phyloP scores from a whole-genome alignment of 2,888 invertebrate genomes.

The Venusia cambrica region DNA sequence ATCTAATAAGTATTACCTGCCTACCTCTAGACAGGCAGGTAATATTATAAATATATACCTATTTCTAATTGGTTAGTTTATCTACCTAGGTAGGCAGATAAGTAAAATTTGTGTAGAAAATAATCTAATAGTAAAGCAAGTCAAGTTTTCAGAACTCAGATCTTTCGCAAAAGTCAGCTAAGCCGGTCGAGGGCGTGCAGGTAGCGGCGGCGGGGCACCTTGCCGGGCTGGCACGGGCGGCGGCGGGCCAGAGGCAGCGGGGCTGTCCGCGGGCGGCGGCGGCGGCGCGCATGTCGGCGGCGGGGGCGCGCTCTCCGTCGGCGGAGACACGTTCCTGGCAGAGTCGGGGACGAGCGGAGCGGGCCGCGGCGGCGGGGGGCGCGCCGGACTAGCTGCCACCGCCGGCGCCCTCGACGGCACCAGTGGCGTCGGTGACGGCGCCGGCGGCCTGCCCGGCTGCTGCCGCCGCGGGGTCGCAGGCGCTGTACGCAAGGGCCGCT shows the following conservation, averaged over 20 bases:
- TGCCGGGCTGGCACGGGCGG: constrained; percentile 84
- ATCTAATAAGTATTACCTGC: too few species aligned
- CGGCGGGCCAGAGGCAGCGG: constrained; percentile 81
- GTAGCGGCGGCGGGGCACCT: constrained; percentile 84
- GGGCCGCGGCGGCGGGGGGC: constrained; percentile 83
- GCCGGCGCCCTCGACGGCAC: constrained; percentile 68
- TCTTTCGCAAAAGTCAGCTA: too few species aligned
- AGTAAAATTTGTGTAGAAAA: too few species aligned
- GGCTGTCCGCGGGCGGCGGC: constrained; percentile 61
- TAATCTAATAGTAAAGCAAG: too few species aligned
- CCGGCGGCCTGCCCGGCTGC: constrained; percentile 82
- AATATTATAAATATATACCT: too few species aligned
- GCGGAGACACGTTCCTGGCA: constrained; percentile 50
- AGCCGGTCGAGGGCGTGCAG: constrained; percentile 79
- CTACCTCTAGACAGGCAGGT: too few species aligned
- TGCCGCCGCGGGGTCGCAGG: constrained; percentile 75
- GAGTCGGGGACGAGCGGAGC: constrained; percentile 77
- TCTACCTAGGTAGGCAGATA: too few species aligned
- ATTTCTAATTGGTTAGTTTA: too few species aligned
- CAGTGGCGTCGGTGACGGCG: constrained; percentile 77
- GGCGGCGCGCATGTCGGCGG: too few species aligned
- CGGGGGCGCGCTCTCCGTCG: constrained; percentile 41
- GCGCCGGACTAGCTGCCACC: constrained; percentile 72
- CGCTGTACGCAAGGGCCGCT: constrained; percentile 65
- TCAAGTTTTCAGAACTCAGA: too few species aligned